These are phyloP conservation scores for Papilio polyxenes DNA, from an alignment of 1,140 invertebrate genomes.

Conservation along the genomic window DNA sequence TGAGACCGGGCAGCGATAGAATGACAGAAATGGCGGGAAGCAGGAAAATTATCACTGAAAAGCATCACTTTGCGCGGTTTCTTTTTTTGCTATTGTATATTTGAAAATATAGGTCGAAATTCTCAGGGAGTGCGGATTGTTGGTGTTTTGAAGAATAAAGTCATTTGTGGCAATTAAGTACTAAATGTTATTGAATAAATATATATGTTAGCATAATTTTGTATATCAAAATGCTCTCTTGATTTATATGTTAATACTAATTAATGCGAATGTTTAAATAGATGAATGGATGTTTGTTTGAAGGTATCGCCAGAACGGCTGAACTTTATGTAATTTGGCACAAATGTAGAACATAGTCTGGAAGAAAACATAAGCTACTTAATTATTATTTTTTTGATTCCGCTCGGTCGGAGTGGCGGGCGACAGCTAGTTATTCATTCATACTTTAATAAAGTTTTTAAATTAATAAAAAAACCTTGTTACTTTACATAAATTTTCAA, in stretches of 20 bases:
- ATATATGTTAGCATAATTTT: neutral
- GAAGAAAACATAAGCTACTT: too few relatives aligned
- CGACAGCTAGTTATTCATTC: too few relatives aligned
- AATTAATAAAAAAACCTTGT: neutral
- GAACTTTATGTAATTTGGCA: too few relatives aligned
- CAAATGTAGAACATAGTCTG: too few relatives aligned
- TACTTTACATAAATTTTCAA: neutral
- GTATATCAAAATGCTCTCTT: too few relatives aligned
- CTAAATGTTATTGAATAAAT: neutral
- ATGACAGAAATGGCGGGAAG: constrained; percentile 37
- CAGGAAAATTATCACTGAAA: constrained; percentile 38
- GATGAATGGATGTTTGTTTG: too few relatives aligned
- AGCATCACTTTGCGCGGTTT: constrained; percentile 29
- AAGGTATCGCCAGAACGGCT: too few relatives aligned
- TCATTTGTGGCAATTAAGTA: constrained; percentile 5
- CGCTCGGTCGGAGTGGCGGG: too few relatives aligned
- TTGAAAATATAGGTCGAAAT: constrained; percentile 31
- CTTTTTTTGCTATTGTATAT: constrained; percentile 29
- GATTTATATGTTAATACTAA: too few relatives aligned
- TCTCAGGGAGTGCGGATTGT: neutral
- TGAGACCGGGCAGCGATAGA: constrained; percentile 38
- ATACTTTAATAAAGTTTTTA: neutral
- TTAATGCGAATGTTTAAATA: too few relatives aligned
- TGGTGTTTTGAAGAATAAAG: neutral
- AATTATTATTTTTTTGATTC: too few relatives aligned